Evolutionary conservation across 2,888 invertebrate species (phyloP), one percentile per base, ranked within the genome.

Genomic region (Pristionchus fissidentatus): DNA sequence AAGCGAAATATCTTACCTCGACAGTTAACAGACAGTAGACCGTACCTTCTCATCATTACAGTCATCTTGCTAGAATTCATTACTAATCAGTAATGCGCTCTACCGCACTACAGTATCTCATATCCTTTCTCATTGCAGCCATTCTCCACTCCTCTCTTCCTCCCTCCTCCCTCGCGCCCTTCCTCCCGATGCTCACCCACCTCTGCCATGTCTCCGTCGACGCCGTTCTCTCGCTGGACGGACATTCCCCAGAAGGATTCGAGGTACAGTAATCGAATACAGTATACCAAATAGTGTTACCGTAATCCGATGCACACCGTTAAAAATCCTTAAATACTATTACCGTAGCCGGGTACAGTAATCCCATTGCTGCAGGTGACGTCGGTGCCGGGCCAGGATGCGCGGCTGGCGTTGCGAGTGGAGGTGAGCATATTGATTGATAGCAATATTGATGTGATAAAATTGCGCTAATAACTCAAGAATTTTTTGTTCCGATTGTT

Each of bases 351-450:
- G n/a, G n/a, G n/a, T n/a, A n/a, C n/a, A n/a, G n/a, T n/a, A n/a
- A n/a, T n/a, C 26, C 60, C 7, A 70, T 70, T 26, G n/a, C 29
- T 60, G 7, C 29, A 70, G 32, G 32, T 38, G 5, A 81, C 81
- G 46, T 84, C 86, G 15, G 86, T 87, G 43, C 85, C 85, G 22
- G 87, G 87, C 78, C 86, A 86, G 29, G 62, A 86, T 73, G 86
- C 86, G 22, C 84, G 75, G 29, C 35, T 87, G 38, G 85, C 86
- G 84, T n/a, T 87, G 60, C 85, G 84, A 83, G 85, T 87, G 29
- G 87, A 85, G 26, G 75, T 83, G 62, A 26, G 29, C 26, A 26
- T 15, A 62, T 26, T 3, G 13, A 15, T 3, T 62, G 62, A 32
- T 15, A n/a, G n/a, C n/a, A n/a, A n/a, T n/a, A n/a, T n/a, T n/a